Percentiles rank a stretch among this genome's conserved stretches.
phyloP scores from a whole-genome alignment of 2,888 invertebrate species.

The Cecidostiba fungosa region DNA sequence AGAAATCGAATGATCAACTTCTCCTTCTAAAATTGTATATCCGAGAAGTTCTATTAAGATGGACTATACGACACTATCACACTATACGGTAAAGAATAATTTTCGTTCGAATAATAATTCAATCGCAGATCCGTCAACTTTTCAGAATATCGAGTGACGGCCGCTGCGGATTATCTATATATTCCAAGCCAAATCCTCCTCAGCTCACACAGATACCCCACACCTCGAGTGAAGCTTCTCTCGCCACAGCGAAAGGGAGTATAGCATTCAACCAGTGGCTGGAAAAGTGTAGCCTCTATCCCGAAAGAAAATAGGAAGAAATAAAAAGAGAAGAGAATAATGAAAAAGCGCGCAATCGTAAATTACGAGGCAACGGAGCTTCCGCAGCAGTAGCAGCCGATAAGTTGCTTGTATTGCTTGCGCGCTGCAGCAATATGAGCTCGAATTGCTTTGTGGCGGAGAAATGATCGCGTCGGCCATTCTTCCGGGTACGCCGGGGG shows the following conservation, averaged over 20 bases:
- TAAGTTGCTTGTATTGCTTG: not conserved
- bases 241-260: not conserved
- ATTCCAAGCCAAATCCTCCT: no score
- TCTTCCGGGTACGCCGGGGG: not conserved
- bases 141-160: not conserved
- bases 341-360: constrained; percentile 3
- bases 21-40: no score
- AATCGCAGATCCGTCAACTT: no score
- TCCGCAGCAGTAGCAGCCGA: not conserved
- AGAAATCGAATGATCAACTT: not conserved
- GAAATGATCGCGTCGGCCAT: not conserved
- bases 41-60: no score
- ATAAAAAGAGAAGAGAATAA: not conserved
- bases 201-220: no score
- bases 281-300: not conserved
- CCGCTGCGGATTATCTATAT: not conserved
- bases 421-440: not conserved
- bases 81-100: no score
- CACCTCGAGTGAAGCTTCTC: not conserved
- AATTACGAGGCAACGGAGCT: not conserved
- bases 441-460: not conserved
- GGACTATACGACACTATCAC: no score
- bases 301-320: not conserved
- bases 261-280: constrained; percentile 28
- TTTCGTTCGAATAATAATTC: no score